phyloP scores from a whole-genome alignment of 2,888 invertebrate genomes.

The Stictocephala bisonia region DNA sequence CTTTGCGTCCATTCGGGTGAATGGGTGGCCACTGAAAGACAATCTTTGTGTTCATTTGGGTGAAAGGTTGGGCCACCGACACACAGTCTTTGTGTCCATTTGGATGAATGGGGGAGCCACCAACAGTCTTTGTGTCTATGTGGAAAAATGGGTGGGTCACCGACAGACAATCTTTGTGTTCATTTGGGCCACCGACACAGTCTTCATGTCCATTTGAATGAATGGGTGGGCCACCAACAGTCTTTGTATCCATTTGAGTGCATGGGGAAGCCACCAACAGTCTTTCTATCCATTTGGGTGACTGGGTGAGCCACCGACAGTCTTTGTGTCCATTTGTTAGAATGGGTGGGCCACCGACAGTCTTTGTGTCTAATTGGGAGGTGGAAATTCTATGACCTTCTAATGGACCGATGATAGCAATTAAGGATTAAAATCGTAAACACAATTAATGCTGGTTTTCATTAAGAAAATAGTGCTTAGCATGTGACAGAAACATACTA shows the following conservation, averaged over 20 bases:
- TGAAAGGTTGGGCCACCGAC: neutral
- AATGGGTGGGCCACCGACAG: neutral
- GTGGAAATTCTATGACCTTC: too few species aligned
- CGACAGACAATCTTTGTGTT: neutral
- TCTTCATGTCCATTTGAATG: neutral
- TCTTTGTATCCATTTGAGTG: neutral
- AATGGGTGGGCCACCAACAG: too few species aligned
- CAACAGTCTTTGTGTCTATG: neutral
- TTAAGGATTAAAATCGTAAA: too few species aligned
- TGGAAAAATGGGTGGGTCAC: neutral
- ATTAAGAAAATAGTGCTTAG: too few species aligned
- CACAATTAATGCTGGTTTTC: too few species aligned
- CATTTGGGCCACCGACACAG: neutral
- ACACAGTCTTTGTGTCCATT: neutral
- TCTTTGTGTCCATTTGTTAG: neutral
- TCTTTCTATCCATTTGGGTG: neutral
- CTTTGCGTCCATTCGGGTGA: neutral
- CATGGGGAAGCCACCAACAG: neutral
- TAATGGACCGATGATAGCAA: too few species aligned
- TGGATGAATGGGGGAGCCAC: neutral
- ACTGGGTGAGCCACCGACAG: too few species aligned
- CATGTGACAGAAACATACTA: too few species aligned
- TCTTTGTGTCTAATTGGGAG: too few species aligned
- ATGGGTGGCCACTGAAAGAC: neutral
- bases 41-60: neutral